A percentile compares a stretch with the other conserved stretches of the same genome.
These are phyloP conservation scores for Glaucidium brasilianum DNA, from an alignment of 2,113 vertebrate genomes.

Conservation along the genomic window DNA sequence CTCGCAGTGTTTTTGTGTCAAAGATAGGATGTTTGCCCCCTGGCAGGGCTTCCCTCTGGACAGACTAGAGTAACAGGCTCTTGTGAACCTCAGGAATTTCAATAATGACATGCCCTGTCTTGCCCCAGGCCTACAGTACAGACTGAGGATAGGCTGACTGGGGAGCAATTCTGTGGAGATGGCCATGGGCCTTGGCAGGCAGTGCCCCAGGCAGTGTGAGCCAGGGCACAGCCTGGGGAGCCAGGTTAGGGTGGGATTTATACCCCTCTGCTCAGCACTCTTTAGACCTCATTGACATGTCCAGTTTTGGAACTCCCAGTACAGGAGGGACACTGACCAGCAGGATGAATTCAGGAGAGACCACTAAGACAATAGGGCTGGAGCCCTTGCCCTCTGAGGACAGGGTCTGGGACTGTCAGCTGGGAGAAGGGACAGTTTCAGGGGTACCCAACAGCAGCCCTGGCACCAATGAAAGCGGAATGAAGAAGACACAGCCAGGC, in stretches of 20 bases:
- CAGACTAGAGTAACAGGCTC: neutral
- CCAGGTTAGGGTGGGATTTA: neutral
- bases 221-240: neutral
- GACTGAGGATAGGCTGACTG: too few species aligned
- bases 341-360: neutral
- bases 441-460: neutral
- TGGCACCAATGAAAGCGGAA: rapidly evolving
- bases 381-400: neutral
- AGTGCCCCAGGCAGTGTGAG: neutral
- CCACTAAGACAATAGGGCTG: neutral
- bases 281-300: neutral
- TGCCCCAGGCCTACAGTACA: neutral
- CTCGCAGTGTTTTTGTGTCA: neutral
- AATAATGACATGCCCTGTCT: neutral
- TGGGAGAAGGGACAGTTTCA: neutral
- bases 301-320: neutral
- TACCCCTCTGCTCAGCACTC: rapidly evolving
- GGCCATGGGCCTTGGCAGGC: too few species aligned
- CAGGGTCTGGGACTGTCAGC: neutral
- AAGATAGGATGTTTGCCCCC: neutral
- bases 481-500: neutral
- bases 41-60: neutral
- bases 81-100: neutral
- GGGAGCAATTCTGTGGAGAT: too few species aligned
- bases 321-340: neutral